Evolutionary conservation across 2,888 invertebrate genomes (phyloP).

Genomic region (Aleiodes leptofemur): DNA sequence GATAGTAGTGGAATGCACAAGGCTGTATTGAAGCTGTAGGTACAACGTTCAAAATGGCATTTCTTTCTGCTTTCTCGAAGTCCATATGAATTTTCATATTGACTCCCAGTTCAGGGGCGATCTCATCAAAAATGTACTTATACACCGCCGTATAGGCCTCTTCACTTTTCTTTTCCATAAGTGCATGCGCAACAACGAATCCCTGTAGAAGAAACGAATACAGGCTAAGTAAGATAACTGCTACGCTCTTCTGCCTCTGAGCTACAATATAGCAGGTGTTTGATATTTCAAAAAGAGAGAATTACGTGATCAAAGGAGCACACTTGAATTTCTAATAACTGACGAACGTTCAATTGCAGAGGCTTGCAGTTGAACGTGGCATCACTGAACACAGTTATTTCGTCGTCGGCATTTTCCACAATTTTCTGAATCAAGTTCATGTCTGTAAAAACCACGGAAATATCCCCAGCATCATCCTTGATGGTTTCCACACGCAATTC

Average conservation of each 20-base stretch:
- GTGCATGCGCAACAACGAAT: too few species aligned
- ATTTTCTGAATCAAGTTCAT: too few species aligned
- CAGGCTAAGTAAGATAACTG: too few species aligned
- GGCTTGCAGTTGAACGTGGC: not conserved
- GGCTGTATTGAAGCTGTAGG: not conserved
- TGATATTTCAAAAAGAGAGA: not conserved
- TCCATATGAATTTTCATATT: slow-evolving; percentile 3
- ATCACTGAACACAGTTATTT: not conserved
- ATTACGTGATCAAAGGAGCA: not conserved
- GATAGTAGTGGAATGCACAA: not conserved
- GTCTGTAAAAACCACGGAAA: too few species aligned
- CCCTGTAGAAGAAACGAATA: too few species aligned
- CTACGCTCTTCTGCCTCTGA: too few species aligned
- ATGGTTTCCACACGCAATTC: too few species aligned
- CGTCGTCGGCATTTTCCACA: too few species aligned
- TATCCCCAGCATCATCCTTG: too few species aligned
- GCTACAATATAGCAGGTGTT: too few species aligned
- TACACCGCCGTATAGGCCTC: not conserved
- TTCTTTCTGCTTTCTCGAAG: not conserved
- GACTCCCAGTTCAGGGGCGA: not conserved
- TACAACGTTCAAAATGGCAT: not conserved
- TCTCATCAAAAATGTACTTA: slow-evolving; percentile 2
- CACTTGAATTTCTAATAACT: not conserved
- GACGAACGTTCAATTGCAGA: not conserved
- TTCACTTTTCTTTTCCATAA: too few species aligned